Conservation (phyloP, 2,888 invertebrate genomes). For the Busseola fusca region DNA sequence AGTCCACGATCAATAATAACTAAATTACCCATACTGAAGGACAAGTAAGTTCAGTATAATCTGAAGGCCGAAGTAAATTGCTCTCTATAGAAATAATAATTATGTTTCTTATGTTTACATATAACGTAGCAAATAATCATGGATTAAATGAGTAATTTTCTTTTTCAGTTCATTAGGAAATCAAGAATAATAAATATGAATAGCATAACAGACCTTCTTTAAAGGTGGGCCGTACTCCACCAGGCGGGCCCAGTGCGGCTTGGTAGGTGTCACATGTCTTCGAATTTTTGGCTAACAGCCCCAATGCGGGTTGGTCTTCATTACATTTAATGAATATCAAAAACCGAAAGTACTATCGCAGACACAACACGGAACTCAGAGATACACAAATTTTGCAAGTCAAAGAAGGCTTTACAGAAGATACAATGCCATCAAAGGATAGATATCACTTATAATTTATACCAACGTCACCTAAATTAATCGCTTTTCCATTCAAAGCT, state of each 20-base stretch:
- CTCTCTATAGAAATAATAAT: slow-evolving; percentile 26
- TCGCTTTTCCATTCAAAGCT: slow-evolving; percentile 15
- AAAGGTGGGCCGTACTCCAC: too few relatives aligned
- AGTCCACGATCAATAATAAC: slow-evolving; percentile 40
- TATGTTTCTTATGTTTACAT: background rate
- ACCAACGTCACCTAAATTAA: slow-evolving; percentile 3
- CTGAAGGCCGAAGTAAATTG: slow-evolving; percentile 44
- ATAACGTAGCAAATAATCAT: background rate
- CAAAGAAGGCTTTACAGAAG: background rate
- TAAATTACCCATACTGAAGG: slow-evolving; percentile 47
- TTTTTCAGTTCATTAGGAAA: background rate
- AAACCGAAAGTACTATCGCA: background rate
- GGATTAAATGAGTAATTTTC: background rate
- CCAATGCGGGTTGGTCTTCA: background rate
- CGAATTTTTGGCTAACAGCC: too few relatives aligned
- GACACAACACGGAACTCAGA: background rate
- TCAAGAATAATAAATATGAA: background rate
- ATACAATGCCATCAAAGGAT: background rate
- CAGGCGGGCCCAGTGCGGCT: too few relatives aligned
- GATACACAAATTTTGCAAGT: too few relatives aligned
- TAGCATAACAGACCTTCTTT: too few relatives aligned
- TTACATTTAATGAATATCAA: background rate
- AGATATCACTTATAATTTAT: background rate
- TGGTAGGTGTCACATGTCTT: too few relatives aligned
- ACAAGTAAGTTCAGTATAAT: slow-evolving; percentile 33